phyloP scores from a whole-genome alignment of 2,797 vertebrate genomes.

The Chrysocyon brachyurus region DNA sequence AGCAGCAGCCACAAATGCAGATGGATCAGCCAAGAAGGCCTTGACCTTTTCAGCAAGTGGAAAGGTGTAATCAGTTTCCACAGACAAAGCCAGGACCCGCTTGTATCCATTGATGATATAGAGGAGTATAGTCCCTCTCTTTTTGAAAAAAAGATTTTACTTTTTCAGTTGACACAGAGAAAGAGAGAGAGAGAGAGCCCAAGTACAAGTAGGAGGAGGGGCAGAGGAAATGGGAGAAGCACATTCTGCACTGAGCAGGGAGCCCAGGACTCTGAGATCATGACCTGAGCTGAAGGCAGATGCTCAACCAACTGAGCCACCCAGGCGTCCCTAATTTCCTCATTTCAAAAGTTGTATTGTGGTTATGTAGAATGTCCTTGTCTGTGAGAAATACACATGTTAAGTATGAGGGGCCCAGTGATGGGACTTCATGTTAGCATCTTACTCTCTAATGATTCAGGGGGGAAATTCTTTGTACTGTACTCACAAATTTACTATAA shows the following conservation, averaged over 20 bases:
- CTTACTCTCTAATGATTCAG: background rate
- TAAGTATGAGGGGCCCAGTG: background rate
- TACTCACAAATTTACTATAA: background rate
- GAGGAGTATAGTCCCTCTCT: background rate
- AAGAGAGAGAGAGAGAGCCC: background rate
- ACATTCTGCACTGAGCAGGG: background rate
- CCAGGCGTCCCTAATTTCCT: background rate
- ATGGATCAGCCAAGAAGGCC: too few relatives aligned
- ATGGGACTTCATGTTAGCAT: background rate
- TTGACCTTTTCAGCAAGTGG: too few relatives aligned
- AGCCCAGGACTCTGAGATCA: background rate
- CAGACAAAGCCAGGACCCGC: too few relatives aligned
- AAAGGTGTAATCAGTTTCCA: too few relatives aligned
- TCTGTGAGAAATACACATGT: background rate
- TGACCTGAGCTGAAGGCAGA: background rate
- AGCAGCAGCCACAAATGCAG: too few relatives aligned
- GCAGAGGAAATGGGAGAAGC: background rate
- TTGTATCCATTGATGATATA: background rate
- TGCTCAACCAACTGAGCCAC: background rate
- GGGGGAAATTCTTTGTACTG: background rate
- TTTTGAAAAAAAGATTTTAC: background rate
- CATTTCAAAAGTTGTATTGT: background rate
- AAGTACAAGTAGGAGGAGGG: too few relatives aligned
- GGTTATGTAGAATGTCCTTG: background rate
- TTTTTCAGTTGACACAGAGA: background rate